Conservation (phyloP, 2,888 invertebrate genomes). For the Bhutanitis thaidina region DNA sequence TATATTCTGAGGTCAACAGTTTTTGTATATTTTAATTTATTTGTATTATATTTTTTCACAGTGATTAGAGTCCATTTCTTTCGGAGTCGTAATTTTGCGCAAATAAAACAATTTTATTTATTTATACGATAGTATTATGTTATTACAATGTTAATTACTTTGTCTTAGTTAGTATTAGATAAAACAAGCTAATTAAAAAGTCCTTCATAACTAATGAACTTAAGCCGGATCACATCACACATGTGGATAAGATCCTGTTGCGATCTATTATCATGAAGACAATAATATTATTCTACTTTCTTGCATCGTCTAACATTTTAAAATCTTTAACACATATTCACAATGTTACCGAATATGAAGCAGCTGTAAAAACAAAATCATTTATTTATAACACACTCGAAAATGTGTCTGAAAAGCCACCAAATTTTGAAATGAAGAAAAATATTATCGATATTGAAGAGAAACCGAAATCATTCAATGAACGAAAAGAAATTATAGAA, state of each 20-base stretch:
- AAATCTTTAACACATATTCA: background rate
- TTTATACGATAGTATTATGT: too few relatives aligned
- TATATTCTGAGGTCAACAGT: too few relatives aligned
- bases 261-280: slow-evolving; percentile 6
- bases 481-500: slow-evolving; percentile 35
- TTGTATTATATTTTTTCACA: too few relatives aligned
- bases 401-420: background rate
- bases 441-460: background rate
- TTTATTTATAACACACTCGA: too few relatives aligned
- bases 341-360: too few relatives aligned
- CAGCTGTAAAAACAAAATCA: too few relatives aligned
- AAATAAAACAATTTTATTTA: too few relatives aligned
- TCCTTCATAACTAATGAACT: slow-evolving; percentile 4
- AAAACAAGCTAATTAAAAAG: slow-evolving; percentile 1
- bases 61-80: too few relatives aligned
- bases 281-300: background rate
- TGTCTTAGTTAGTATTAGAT: slow-evolving; percentile 1
- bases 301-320: background rate
- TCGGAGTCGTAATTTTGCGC: too few relatives aligned
- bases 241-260: too few relatives aligned
- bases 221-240: background rate
- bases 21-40: too few relatives aligned
- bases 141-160: background rate
- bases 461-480: background rate
- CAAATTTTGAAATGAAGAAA: background rate